Evolutionary conservation across 37 sponge, comb jelly and placozoan genomes (phyloP).

Genomic region (Aphrocallistes beatrix): DNA sequence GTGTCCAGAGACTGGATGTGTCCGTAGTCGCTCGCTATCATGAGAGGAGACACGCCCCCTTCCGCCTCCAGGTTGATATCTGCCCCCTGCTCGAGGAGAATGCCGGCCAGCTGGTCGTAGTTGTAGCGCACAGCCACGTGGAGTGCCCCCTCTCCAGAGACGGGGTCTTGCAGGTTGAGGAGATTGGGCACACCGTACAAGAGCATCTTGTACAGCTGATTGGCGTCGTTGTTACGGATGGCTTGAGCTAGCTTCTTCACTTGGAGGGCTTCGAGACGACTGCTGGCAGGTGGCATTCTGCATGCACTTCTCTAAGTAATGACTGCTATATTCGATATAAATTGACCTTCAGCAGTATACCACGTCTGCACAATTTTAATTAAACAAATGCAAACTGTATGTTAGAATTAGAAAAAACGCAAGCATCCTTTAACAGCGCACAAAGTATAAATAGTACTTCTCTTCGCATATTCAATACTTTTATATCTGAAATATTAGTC

Average conservation of each 20-base stretch:
- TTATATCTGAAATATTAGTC: too few species aligned
- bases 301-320: too few species aligned
- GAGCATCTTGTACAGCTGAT: conserved; percentile 61
- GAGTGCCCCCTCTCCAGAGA: conserved; percentile 51
- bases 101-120: conserved; percentile 34
- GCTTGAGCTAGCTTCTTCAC: conserved; percentile 77
- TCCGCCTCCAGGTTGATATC: conserved; percentile 28
- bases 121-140: conserved; percentile 68
- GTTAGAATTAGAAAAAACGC: too few species aligned
- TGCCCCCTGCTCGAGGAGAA: conserved; percentile 60
- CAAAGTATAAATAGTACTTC: too few species aligned
- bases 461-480: too few species aligned
- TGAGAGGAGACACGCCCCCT: conserved; percentile 57
- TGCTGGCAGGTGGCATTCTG: conserved; percentile 65
- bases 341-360: too few species aligned
- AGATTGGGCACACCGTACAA: conserved; percentile 51
- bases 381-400: too few species aligned
- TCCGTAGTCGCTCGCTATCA: conserved; percentile 69
- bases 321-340: too few species aligned
- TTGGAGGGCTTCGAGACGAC: conserved; percentile 76
- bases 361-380: too few species aligned
- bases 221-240: conserved; percentile 50
- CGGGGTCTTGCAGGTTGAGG: conserved; percentile 72
- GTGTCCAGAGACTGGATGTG: conserved; percentile 64
- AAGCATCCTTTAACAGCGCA: too few species aligned